Conservation (phyloP, 2,888 invertebrate species). For the Drosophila algonquin region DNA sequence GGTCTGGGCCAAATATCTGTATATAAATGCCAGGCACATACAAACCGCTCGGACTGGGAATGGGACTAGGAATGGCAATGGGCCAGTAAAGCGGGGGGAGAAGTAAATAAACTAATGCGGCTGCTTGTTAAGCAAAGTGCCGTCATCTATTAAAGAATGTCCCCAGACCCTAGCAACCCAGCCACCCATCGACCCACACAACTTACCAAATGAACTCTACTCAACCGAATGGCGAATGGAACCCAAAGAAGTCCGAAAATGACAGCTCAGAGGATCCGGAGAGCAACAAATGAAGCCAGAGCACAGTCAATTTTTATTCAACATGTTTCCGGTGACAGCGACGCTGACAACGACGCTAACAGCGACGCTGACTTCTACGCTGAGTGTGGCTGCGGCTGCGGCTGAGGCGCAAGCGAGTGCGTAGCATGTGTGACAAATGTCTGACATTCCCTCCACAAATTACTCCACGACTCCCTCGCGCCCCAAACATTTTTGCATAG, state of each 20-base stretch:
- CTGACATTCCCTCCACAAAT: constrained; percentile 43
- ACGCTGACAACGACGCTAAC: not conserved
- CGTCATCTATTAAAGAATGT: constrained; percentile 77
- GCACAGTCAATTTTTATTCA: constrained; percentile 34
- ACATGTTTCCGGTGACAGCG: no score
- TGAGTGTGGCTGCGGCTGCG: not conserved
- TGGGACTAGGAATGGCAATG: not conserved
- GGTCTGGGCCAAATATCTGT: constrained; percentile 40
- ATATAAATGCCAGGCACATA: constrained; percentile 68
- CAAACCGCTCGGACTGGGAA: not conserved
- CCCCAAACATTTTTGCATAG: constrained; percentile 22
- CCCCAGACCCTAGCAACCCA: constrained; percentile 7
- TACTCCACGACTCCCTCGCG: constrained; percentile 11
- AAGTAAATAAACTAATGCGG: constrained; percentile 78
- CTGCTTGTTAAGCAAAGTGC: constrained; percentile 79
- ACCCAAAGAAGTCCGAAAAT: constrained; percentile 38
- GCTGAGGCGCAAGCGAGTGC: constrained; percentile 44
- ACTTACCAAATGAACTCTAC: constrained; percentile 46
- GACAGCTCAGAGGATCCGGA: constrained; percentile 15
- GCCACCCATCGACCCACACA: not conserved
- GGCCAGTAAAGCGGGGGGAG: constrained; percentile 29
- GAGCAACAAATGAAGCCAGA: constrained; percentile 30
- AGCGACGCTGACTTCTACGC: not conserved
- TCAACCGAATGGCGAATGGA: constrained; percentile 51
- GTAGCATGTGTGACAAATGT: constrained; percentile 78